Conservation (phyloP, 2,113 vertebrate species). For the Petroica traversi region DNA sequence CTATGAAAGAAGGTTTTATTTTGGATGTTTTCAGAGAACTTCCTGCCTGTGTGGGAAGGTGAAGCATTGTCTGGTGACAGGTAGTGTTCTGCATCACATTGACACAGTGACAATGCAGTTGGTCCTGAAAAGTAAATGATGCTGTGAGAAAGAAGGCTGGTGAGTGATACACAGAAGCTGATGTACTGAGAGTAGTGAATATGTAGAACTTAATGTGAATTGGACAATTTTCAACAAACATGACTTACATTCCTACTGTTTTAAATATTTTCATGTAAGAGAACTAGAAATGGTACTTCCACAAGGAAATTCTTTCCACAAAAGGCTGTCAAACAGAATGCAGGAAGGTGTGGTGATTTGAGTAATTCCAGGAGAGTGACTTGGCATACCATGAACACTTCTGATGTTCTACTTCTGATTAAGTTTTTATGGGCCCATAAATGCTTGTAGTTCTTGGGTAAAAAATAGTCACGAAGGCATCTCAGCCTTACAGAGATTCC, state of each 20-base stretch:
- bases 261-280: background rate
- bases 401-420: background rate
- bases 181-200: background rate
- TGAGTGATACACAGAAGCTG: background rate
- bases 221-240: background rate
- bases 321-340: background rate
- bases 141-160: background rate
- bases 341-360: background rate
- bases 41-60: background rate
- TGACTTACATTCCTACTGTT: background rate
- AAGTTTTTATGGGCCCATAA: background rate
- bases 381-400: background rate
- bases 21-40: background rate
- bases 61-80: background rate
- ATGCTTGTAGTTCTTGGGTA: background rate
- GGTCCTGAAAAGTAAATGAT: background rate
- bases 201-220: background rate
- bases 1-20: background rate
- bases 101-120: background rate
- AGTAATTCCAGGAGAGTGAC: background rate
- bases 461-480: background rate
- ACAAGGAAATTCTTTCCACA: background rate
- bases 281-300: background rate
- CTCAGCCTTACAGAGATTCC: background rate
- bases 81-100: rapidly evolving